Evolutionary conservation across 1,140 invertebrate species (phyloP), one percentile per base, ranked within the genome.

Genomic region (Elymnias hypermnestra): DNA sequence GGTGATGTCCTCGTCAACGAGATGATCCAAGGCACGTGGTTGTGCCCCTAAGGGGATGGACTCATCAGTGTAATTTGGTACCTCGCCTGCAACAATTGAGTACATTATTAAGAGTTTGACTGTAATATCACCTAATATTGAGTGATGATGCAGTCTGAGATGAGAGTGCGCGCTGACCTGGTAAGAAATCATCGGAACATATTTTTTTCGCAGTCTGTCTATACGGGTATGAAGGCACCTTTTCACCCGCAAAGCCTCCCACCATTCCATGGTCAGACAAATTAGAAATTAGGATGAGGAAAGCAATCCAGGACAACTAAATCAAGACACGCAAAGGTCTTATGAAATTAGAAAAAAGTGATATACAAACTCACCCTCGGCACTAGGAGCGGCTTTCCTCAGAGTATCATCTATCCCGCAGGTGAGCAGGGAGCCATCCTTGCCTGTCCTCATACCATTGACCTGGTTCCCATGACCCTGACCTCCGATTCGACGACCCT

Each of bases 401-500:
- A 98, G 78, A 5, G 91, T 93, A 68, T 99, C 97, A 72, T 98
- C 97, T 57, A 98, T 97, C 13, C 96, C 95, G 55, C 93, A 93
- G 0, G 95, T 96, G 54, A 96, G 93, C 5, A 98, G 87, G 17
- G 88, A 84, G 42, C 91, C 90, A 55, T 90, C 90, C n/a, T 88
- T 89, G 18, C 90, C 85, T 1, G 90, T 89, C 50, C 90, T 89
- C 91, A 98, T 94, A 31, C 94, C 94, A 60, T 97, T 96, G 18
- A 98, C 93, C 88, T 99, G 96, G 87, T 97, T 98, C 3, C 94
- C 96, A 79, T 99, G 98, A 13, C 97, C 95, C 28, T 89, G 89
- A 4, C 97, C 97, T 33, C 86, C 76, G 5, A 98, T 87, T 36
- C 93, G 90, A 50, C 94, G 92, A 79, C 93, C 95, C 57, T 92